Base-by-base conservation (phyloP, 1,140 invertebrate species). In the Eubasilissa regina region DNA sequence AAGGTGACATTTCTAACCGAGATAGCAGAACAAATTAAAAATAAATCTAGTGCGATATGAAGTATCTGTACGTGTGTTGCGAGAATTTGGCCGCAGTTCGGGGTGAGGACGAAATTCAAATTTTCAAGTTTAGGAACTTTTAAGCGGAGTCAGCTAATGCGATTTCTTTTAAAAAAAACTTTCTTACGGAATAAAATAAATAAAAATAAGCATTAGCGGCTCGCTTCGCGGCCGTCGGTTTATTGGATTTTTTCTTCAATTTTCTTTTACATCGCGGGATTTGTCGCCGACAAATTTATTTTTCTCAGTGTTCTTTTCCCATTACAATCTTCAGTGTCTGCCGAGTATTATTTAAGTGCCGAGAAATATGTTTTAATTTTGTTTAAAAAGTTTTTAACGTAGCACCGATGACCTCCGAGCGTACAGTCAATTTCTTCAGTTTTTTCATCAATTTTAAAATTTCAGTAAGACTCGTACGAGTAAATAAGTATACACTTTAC, bases 81-180 rank as follows among this genome's bases (percentile, higher is more conserved):
- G 25, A 35, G 25, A 35, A 58, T 21, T 13, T 13, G 13, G 60
- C 66, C 66, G 17, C 66, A 70, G n/a, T 64, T 48, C 15, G 66
- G 3, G 43, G 64, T 15, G 64, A 68, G 44, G 64, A 47, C 15
- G 53, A 55, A 75, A 75, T 75, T 75, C 55, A 75, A 75, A 75
- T 75, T 75, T 75, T 75, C 73, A 60, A 75, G 53, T 75, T 60
- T 75, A 60, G 35, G 43, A 58, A 75, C n/a, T 58, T 75, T 75
- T 75, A 55, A 58, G 73, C 73, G 73, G 44, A 75, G 73, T 75
- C 43, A 58, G 55, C 73, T 75, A 75, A 75, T 75, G 73, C 73
- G 73, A 75, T 75, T 75, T 75, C 73, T 75, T 75, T 75, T 45
- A 35, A 58, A 75, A n/a, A 75, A 75, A 75, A 58, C 25, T 45